Conservation (phyloP, 2,888 invertebrate species). For the Rhimphoctona megacephalus region DNA sequence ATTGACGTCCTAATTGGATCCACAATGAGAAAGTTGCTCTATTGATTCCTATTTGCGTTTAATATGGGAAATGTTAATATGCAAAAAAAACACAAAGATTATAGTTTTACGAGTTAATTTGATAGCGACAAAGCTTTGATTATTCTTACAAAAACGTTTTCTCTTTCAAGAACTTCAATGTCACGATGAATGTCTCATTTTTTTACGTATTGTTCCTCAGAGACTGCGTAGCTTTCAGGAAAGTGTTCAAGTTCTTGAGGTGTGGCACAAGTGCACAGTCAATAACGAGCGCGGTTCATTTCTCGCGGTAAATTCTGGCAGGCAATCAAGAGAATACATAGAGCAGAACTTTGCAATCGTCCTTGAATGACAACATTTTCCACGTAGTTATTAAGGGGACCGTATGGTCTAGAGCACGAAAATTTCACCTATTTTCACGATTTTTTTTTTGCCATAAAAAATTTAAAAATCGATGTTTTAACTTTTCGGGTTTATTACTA, state of each 20-base stretch:
- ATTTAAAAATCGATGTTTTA: too few relatives aligned
- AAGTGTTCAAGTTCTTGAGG: neutral
- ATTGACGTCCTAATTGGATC: neutral
- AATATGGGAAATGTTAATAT: neutral
- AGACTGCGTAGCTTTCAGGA: neutral
- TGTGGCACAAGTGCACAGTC: constrained; percentile 5
- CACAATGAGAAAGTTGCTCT: neutral
- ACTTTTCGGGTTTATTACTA: too few relatives aligned
- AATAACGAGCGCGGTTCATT: constrained; percentile 28
- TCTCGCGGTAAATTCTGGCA: constrained; percentile 11
- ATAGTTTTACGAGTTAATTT: neutral
- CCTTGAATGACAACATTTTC: constrained; percentile 15
- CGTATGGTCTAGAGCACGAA: too few relatives aligned
- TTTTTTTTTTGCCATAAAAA: too few relatives aligned
- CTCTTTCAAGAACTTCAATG: neutral
- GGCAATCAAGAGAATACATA: constrained; percentile 7
- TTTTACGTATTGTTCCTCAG: neutral
- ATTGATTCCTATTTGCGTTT: neutral
- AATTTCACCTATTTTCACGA: too few relatives aligned
- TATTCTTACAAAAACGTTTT: neutral
- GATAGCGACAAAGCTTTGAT: neutral
- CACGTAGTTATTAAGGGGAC: constrained; percentile 6
- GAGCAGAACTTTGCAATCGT: constrained; percentile 11
- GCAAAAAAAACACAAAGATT: neutral
- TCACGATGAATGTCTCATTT: neutral